These are phyloP conservation scores for Anoplolepis gracilipes DNA, from an alignment of 1,140 invertebrate species.

Conservation along the genomic window DNA sequence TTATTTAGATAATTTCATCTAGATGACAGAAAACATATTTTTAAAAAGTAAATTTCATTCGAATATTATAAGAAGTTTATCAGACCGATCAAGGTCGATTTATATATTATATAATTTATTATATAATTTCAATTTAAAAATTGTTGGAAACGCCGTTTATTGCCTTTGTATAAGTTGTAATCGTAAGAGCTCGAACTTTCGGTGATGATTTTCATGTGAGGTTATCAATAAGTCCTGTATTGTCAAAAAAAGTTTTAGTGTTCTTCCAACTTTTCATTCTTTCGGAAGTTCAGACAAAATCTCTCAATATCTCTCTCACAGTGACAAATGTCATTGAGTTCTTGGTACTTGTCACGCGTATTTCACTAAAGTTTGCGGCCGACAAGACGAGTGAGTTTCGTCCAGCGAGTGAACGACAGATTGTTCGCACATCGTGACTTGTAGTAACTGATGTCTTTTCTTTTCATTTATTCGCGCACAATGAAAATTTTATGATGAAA, in stretches of 20 bases:
- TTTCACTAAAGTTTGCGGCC: constrained; percentile 38
- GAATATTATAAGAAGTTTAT: background rate
- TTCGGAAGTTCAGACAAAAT: constrained; percentile 49
- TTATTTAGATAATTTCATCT: too few relatives aligned
- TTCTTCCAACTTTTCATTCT: constrained; percentile 1
- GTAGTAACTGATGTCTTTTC: constrained; percentile 33
- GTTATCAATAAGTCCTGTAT: constrained; percentile 30
- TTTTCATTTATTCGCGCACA: constrained; percentile 17
- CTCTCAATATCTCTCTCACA: constrained; percentile 53
- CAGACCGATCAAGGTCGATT: too few relatives aligned
- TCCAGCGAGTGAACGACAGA: background rate
- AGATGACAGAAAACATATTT: too few relatives aligned
- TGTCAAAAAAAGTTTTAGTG: background rate
- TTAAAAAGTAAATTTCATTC: background rate
- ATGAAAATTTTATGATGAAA: constrained; percentile 21
- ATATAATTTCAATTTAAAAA: background rate
- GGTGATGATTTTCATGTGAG: constrained; percentile 13
- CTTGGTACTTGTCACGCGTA: background rate
- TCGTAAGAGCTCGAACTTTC: background rate
- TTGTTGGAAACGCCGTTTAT: background rate
- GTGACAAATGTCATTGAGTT: constrained; percentile 66
- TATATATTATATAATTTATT: too few relatives aligned
- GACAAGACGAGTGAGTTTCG: constrained; percentile 31
- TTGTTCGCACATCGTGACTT: constrained; percentile 25
- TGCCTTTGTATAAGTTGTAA: background rate